These are phyloP conservation scores for Genyomyrus donnyi DNA, from an alignment of 2,113 vertebrate species.

Conservation along the genomic window DNA sequence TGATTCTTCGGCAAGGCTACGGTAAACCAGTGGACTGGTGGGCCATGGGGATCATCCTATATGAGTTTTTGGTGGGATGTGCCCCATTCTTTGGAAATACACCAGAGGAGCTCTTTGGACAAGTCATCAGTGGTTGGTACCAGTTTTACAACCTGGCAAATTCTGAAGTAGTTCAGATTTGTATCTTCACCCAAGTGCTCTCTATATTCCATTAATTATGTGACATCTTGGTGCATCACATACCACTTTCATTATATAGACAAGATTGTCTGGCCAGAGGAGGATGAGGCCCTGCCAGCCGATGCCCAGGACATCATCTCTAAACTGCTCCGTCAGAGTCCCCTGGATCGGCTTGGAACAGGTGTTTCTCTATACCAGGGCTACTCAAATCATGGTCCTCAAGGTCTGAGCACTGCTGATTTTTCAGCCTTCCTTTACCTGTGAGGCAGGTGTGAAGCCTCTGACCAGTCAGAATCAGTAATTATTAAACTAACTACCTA, in stretches of 20 bases:
- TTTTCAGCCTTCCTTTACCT: too few species aligned
- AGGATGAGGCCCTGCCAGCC: slow-evolving; percentile 61
- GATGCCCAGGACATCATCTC: slow-evolving; percentile 71
- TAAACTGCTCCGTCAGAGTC: slow-evolving; percentile 60
- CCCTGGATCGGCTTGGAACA: slow-evolving; percentile 67
- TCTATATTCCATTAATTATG: not conserved
- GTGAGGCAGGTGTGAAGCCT: too few species aligned
- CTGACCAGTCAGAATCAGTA: too few species aligned
- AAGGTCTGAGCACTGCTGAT: too few species aligned
- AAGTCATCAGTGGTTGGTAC: slow-evolving; percentile 84
- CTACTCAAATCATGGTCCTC: too few species aligned
- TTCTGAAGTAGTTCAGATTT: not conserved
- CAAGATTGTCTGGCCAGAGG: slow-evolving; percentile 71
- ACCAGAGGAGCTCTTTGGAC: slow-evolving; percentile 87
- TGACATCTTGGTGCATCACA: not conserved
- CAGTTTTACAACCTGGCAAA: not conserved
- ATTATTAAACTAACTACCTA: too few species aligned
- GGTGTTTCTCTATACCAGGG: slow-evolving; percentile 40
- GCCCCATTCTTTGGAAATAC: slow-evolving; percentile 95
- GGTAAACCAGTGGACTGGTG: slow-evolving; percentile 96
- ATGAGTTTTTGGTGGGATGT: slow-evolving; percentile 88
- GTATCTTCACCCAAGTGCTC: not conserved
- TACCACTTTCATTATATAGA: slow-evolving; percentile 43
- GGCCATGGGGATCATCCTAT: slow-evolving; percentile 93
- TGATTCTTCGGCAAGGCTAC: slow-evolving; percentile 86